phyloP scores from a whole-genome alignment of 2,888 invertebrate genomes.

The Rhagonycha lutea region DNA sequence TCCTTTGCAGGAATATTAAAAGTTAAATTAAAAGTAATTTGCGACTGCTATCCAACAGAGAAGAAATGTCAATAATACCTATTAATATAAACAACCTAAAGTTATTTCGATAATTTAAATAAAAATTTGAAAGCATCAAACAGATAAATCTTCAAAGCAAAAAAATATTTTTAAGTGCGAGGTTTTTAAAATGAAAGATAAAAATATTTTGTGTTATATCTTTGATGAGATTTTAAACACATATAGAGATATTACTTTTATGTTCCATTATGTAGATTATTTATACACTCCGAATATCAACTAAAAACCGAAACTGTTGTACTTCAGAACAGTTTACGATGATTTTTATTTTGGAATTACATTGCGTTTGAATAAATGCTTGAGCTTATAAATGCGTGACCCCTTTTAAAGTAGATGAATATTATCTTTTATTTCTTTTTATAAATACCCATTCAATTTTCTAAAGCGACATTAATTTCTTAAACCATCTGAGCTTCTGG shows the following conservation, averaged over 20 bases:
- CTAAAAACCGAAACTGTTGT: not conserved
- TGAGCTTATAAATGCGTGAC: slow-evolving; percentile 1
- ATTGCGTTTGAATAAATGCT: not conserved
- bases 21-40: not conserved
- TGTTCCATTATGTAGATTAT: not conserved
- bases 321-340: not conserved
- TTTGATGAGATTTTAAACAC: not conserved
- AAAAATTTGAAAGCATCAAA: not conserved
- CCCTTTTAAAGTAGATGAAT: not conserved
- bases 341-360: not conserved
- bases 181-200: not conserved
- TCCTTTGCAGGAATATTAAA: not conserved
- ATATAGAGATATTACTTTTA: not conserved
- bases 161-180: not conserved
- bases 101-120: not conserved
- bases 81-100: not conserved
- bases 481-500: slow-evolving; percentile 3
- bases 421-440: slow-evolving; percentile 1
- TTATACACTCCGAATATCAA: not conserved
- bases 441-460: not conserved
- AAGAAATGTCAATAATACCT: not conserved
- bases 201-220: not conserved
- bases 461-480: not conserved
- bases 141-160: not conserved
- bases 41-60: not conserved